A percentile compares a stretch with the other conserved stretches of the same genome.
phyloP scores from a whole-genome alignment of 1,140 invertebrate genomes.

The Hetaerina americana region DNA sequence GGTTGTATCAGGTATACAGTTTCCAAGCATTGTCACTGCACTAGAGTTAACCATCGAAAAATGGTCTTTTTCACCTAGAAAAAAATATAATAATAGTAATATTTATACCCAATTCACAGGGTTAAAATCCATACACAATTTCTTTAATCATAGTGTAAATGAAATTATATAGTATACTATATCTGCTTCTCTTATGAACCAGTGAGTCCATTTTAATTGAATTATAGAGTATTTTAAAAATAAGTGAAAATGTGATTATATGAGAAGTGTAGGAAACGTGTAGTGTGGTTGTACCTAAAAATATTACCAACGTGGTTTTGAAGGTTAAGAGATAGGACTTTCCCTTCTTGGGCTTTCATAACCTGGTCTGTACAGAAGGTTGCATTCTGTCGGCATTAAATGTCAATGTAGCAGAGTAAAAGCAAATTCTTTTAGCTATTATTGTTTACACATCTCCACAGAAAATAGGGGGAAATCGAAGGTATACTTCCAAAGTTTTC shows the following conservation, averaged over 20 bases:
- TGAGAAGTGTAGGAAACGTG: not conserved
- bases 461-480: not conserved
- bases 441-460: not conserved
- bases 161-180: constrained; percentile 1
- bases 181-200: not conserved
- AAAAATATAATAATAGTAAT: not conserved
- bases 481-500: not conserved
- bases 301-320: not conserved
- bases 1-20: not conserved
- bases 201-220: not conserved
- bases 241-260: constrained; percentile 1
- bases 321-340: not conserved
- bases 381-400: not conserved
- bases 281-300: not conserved
- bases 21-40: not conserved
- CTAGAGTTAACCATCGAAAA: not conserved
- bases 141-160: not conserved
- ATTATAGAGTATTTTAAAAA: constrained; percentile 1
- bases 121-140: not conserved
- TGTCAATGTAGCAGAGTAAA: not conserved
- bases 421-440: not conserved
- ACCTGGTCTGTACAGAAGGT: not conserved
- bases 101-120: not conserved
- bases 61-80: not conserved
- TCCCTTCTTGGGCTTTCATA: not conserved